Conservation (phyloP, 2,113 vertebrate genomes). For the Regulus satrapa region DNA sequence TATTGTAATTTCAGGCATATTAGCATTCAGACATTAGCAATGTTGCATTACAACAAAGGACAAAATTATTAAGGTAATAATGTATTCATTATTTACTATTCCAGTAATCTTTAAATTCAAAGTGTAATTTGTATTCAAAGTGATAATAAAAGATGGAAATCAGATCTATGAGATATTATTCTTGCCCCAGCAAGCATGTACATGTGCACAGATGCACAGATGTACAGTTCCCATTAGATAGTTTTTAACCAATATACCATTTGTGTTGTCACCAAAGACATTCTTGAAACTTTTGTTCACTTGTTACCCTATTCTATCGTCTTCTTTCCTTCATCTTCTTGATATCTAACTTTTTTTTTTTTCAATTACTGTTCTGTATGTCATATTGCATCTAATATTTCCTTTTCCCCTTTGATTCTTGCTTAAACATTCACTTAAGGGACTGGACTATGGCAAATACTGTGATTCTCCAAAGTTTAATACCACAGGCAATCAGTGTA, state of each 20-base stretch:
- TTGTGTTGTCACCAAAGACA: not conserved
- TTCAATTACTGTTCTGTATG: not conserved
- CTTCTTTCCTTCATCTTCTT: not conserved
- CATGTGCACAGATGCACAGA: not conserved
- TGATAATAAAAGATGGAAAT: not conserved
- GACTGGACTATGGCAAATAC: not conserved
- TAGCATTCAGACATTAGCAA: not conserved
- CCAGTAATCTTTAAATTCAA: not conserved
- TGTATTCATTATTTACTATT: not conserved
- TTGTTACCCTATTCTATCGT: not conserved
- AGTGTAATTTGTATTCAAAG: not conserved
- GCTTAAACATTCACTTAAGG: not conserved
- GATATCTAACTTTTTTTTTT: not conserved
- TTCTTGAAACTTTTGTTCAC: not conserved
- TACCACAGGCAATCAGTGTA: not conserved
- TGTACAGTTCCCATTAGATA: not conserved
- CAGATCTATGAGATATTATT: not conserved
- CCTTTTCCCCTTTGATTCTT: not conserved
- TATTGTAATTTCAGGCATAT: not conserved
- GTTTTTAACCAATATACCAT: not conserved
- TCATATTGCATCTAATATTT: not conserved
- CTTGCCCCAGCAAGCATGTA: not conserved
- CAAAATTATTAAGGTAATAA: not conserved
- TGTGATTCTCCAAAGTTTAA: not conserved
- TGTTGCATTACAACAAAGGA: not conserved